Evolutionary conservation across 1,140 invertebrate species (phyloP).

Genomic region (Lithobius niger): DNA sequence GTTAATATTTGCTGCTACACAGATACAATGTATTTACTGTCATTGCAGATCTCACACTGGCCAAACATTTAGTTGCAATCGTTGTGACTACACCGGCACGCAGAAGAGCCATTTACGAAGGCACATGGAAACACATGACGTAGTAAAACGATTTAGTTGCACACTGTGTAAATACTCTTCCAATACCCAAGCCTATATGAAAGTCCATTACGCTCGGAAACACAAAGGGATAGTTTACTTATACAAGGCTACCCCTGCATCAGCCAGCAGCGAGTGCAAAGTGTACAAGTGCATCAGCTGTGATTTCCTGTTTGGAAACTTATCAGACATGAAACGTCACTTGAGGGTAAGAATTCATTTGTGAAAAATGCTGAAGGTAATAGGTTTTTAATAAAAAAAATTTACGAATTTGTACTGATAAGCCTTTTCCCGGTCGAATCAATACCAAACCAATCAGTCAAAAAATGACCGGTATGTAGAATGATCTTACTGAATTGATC

Average conservation of each 20-base stretch:
- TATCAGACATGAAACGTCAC: conserved; percentile 6
- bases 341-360: conserved; percentile 2
- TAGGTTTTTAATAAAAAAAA: too few species aligned
- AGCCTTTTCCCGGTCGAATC: too few species aligned
- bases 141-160: background rate
- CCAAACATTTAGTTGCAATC: background rate
- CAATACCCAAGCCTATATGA: background rate
- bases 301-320: conserved; percentile 3
- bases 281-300: conserved; percentile 6
- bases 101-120: conserved; percentile 25
- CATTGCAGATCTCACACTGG: background rate
- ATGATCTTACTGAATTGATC: too few species aligned
- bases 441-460: too few species aligned
- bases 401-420: too few species aligned
- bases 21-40: too few species aligned
- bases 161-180: conserved; percentile 1
- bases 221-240: background rate
- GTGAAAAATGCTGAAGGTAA: too few species aligned
- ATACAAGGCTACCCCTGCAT: background rate
- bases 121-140: conserved; percentile 22
- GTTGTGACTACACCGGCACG: conserved; percentile 24
- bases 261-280: background rate
- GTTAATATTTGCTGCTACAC: too few species aligned
- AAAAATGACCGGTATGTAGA: too few species aligned
- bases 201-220: background rate